Evolutionary conservation across 2,888 invertebrate genomes (phyloP), one percentile per base, ranked within the genome.

Genomic region (Alviniconcha strummeri): DNA sequence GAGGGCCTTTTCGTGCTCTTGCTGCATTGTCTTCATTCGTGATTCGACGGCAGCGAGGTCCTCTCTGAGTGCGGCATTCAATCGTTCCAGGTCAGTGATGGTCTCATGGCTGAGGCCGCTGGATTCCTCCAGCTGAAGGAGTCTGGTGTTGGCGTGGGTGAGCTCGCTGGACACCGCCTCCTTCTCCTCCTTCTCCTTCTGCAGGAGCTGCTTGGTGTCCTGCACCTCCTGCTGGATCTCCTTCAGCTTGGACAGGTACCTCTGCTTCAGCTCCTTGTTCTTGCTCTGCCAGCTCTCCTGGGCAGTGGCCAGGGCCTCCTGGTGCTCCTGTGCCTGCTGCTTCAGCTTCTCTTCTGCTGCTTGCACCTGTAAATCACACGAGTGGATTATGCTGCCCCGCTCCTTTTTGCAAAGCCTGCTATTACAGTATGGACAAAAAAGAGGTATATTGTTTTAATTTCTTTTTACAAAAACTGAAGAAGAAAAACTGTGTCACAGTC

Each of bases 201-300:
- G 56, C 15, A 90, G 76, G 75, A 85, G 83, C 60, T 86, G 85
- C 79, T 90, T 86, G 9, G 89, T 80, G 7, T 87, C 86, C 17
- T 83, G 79, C 55, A 80, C 83, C 36, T 86, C 85, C 69, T 82
- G 81, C 75, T 90, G 89, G 72, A 90, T 86, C 75, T 91, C 90
- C 84, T 91, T 90, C n/a, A 92, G 82, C 84, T 92, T 91, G 4
- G 86, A 84, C 15, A 88, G 81, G 82, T 88, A 91, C 83, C 91
- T 91, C 81, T 90, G 89, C 84, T 92, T 91, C 78, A 92, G 83
- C 82, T 91, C 91, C 78, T 90, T 88, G 55, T 85, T 79, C 85
- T 90, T 90, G 36, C 86, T 86, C 81, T 90, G 87, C 87, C 88
- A 88, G 55, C 87, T 86, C 74, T 89, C 85, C 74, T 89, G 88